A percentile compares a stretch with the other conserved stretches of the same genome.
Evolutionary conservation across 2,888 invertebrate genomes (phyloP).

Genomic region (Leptogaster cylindrica): DNA sequence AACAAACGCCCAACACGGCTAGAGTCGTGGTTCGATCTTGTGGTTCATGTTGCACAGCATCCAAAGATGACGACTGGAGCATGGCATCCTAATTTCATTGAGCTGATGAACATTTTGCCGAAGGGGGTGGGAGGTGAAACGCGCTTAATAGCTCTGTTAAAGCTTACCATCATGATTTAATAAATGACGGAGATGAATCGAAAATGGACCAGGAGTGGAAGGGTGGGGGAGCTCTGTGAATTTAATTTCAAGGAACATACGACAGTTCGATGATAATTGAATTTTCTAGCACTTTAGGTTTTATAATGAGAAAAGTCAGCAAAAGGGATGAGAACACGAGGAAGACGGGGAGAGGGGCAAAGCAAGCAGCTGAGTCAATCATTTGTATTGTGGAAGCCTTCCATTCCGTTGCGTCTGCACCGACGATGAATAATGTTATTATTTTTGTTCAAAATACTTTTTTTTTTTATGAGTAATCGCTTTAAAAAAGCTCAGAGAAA

Average conservation of each 20-base stretch:
- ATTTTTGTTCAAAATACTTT: no score
- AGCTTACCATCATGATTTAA: not conserved
- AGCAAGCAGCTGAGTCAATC: no score
- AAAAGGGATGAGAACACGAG: no score
- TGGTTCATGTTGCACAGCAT: not conserved
- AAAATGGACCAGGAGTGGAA: not conserved
- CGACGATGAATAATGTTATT: no score
- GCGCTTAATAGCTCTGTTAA: slow-evolving; percentile 12
- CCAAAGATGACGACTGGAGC: not conserved
- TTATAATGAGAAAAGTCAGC: no score
- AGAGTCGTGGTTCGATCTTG: not conserved
- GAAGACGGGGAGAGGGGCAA: no score
- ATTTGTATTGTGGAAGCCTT: no score
- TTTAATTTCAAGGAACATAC: not conserved
- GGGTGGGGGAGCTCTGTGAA: not conserved
- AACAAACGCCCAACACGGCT: not conserved
- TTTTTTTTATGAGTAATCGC: no score
- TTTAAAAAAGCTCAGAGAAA: no score
- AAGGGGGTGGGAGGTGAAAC: not conserved
- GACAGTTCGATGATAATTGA: slow-evolving; percentile 6
- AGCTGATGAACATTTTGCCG: no score
- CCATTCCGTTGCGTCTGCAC: no score
- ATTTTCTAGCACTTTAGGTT: no score
- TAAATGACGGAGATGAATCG: not conserved
- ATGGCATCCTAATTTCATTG: not conserved